These are phyloP conservation scores for Platypus cylindrus DNA, from an alignment of 2,888 invertebrate genomes.

Conservation along the genomic window DNA sequence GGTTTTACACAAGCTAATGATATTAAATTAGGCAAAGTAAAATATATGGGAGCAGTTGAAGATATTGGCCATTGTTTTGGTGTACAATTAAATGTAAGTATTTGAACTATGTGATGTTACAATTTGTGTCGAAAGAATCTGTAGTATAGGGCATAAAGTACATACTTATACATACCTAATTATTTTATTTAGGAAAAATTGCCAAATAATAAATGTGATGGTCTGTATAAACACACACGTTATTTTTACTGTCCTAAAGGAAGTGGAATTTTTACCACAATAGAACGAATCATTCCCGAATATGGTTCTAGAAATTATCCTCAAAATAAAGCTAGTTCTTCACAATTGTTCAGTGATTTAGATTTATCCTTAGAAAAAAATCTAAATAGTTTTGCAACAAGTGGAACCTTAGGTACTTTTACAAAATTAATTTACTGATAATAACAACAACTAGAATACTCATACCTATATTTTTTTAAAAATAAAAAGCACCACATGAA, in stretches of 20 bases:
- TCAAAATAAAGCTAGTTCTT: slow-evolving; percentile 11
- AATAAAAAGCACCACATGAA: slow-evolving; percentile 22
- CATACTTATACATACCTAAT: too few species aligned
- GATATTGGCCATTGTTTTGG: slow-evolving; percentile 45
- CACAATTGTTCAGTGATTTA: slow-evolving; percentile 14
- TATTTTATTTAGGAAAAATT: slow-evolving; percentile 26
- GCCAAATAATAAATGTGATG: slow-evolving; percentile 29
- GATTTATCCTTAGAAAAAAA: slow-evolving; percentile 22
- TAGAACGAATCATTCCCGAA: slow-evolving; percentile 28
- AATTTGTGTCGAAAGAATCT: not conserved
- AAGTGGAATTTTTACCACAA: slow-evolving; percentile 32
- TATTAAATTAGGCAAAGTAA: slow-evolving; percentile 35
- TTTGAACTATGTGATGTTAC: too few species aligned
- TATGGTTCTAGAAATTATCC: slow-evolving; percentile 11
- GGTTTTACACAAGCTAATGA: slow-evolving; percentile 31
- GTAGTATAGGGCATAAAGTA: too few species aligned
- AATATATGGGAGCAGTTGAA: slow-evolving; percentile 41
- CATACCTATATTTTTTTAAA: slow-evolving; percentile 2
- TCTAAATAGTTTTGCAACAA: slow-evolving; percentile 19
- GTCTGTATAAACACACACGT: slow-evolving; percentile 29
- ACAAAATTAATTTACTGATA: not conserved
- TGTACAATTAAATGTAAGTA: slow-evolving; percentile 42
- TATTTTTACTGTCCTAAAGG: slow-evolving; percentile 32
- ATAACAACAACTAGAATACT: not conserved
- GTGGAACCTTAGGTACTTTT: slow-evolving; percentile 9